These are phyloP conservation scores for Oophaga sylvatica DNA, from an alignment of 2,797 vertebrate genomes.

Conservation along the genomic window DNA sequence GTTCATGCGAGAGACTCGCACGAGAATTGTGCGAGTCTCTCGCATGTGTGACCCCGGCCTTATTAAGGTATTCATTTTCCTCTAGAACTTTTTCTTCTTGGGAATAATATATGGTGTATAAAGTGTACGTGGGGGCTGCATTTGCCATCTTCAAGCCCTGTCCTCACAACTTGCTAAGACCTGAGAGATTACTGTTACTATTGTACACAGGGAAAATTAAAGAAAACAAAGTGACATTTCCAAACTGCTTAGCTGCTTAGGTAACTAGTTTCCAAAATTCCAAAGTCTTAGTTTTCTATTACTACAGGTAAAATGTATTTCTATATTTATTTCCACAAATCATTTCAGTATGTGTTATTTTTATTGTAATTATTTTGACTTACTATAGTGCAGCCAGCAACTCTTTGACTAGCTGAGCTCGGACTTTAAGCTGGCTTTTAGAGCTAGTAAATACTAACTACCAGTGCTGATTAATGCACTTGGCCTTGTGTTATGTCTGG, in stretches of 20 bases:
- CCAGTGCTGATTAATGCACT: conserved; percentile 46
- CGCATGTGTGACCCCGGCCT: too few relatives aligned
- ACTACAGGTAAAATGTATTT: background rate
- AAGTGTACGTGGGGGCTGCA: too few relatives aligned
- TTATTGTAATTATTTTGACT: background rate
- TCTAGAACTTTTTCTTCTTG: too few relatives aligned
- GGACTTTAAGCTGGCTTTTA: background rate
- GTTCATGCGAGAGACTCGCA: too few relatives aligned
- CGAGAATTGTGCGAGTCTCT: too few relatives aligned
- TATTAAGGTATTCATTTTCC: too few relatives aligned
- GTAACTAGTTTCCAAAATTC: background rate
- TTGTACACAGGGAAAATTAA: too few relatives aligned
- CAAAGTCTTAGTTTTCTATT: background rate
- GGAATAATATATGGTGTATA: too few relatives aligned
- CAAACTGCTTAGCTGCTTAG: background rate
- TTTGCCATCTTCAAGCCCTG: too few relatives aligned
- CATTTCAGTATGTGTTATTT: background rate
- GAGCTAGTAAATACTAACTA: conserved; percentile 15
- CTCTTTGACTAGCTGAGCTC: background rate
- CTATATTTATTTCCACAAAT: background rate
- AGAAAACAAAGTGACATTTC: too few relatives aligned
- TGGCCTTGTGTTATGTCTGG: conserved; percentile 30
- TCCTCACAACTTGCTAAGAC: too few relatives aligned
- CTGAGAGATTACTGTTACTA: too few relatives aligned
- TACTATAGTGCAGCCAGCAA: background rate